These are phyloP conservation scores for Pseudotriccus pelzelni DNA, from an alignment of 2,797 vertebrate species.

Conservation along the genomic window DNA sequence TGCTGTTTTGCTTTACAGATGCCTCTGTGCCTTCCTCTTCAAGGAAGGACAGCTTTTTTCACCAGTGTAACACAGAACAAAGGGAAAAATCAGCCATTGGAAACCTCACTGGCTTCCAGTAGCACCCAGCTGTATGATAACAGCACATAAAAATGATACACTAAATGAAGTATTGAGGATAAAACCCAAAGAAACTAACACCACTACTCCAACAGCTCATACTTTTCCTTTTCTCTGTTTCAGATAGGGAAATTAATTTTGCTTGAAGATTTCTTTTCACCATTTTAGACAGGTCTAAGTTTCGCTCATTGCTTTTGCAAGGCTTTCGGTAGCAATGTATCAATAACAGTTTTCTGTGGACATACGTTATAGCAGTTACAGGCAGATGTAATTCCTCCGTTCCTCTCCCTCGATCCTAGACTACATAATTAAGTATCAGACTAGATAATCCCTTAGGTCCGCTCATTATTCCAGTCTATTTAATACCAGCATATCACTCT, in stretches of 20 bases:
- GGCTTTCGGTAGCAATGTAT: neutral
- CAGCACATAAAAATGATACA: neutral
- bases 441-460: conserved; percentile 53
- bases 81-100: neutral
- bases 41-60: neutral
- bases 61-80: neutral
- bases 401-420: conserved; percentile 22
- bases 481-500: conserved; percentile 45
- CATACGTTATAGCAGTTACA: neutral
- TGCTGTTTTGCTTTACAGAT: neutral
- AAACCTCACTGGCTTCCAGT: neutral
- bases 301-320: neutral
- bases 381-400: conserved; percentile 33
- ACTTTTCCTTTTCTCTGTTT: neutral
- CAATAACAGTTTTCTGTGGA: neutral
- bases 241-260: neutral
- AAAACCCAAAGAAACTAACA: neutral
- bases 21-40: neutral
- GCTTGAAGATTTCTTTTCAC: neutral
- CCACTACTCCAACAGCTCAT: neutral
- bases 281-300: neutral
- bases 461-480: conserved; percentile 65
- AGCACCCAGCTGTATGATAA: neutral
- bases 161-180: neutral
- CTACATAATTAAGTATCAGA: conserved; percentile 67